Conservation (phyloP, 2,113 vertebrate genomes). For the Rousettus leschenaultii region DNA sequence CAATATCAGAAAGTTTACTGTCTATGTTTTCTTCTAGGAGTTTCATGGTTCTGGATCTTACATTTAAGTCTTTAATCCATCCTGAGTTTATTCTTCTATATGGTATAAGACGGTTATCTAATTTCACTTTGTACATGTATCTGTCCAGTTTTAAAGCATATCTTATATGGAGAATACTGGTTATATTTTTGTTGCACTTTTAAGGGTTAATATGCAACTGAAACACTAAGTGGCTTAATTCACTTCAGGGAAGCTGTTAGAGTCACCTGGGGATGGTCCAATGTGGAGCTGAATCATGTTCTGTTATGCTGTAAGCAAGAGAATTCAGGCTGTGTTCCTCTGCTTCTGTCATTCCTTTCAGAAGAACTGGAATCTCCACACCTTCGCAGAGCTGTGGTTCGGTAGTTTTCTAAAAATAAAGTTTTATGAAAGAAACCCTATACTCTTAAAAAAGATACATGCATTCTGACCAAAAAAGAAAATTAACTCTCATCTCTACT, state of each 20-base stretch:
- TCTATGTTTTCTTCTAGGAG: too few relatives aligned
- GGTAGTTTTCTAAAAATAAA: conserved; percentile 28
- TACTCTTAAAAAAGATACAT: background rate
- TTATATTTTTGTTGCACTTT: conserved; percentile 13
- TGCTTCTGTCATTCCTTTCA: background rate
- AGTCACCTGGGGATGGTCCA: background rate
- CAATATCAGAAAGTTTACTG: too few relatives aligned
- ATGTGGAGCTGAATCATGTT: background rate
- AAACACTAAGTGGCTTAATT: conserved; percentile 32
- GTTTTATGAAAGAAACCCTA: background rate
- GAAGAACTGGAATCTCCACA: background rate
- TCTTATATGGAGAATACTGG: background rate
- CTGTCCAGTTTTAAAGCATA: background rate
- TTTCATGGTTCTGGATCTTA: too few relatives aligned
- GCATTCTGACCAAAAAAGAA: background rate
- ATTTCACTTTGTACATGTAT: too few relatives aligned
- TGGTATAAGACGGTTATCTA: too few relatives aligned
- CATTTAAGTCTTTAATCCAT: too few relatives aligned
- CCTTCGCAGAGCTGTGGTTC: background rate
- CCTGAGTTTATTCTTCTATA: too few relatives aligned
- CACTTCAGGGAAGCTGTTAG: background rate
- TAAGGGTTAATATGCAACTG: conserved; percentile 18
- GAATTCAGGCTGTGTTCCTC: background rate
- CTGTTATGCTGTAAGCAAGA: background rate
- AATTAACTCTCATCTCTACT: background rate